Evolutionary conservation across 2,797 vertebrate genomes (phyloP).

Genomic region (Triplophysa yarkandensis): DNA sequence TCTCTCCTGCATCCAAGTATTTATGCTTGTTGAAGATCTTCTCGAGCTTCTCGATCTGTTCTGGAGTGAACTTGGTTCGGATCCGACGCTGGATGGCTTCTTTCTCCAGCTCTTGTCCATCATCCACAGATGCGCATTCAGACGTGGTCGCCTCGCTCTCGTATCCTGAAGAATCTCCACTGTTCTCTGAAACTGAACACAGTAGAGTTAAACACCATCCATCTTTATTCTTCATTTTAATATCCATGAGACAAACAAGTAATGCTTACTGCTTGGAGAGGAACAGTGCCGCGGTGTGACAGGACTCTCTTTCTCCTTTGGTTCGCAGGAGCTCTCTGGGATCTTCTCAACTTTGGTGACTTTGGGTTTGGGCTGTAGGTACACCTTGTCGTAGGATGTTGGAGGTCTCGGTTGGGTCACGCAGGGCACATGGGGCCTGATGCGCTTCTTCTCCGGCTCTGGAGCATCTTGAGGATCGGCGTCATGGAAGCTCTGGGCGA

Average conservation of each 20-base stretch:
- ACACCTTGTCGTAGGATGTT: constrained; percentile 58
- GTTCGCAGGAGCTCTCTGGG: constrained; percentile 14
- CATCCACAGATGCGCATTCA: constrained; percentile 64
- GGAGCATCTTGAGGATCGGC: neutral
- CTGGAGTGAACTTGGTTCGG: constrained; percentile 81
- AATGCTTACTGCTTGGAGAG: constrained; percentile 70
- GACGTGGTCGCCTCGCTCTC: constrained; percentile 73
- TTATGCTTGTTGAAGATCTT: constrained; percentile 82
- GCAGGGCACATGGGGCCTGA: constrained; percentile 76
- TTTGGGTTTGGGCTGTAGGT: constrained; percentile 68
- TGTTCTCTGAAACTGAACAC: constrained; percentile 68
- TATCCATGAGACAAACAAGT: neutral
- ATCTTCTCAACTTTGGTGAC: constrained; percentile 26
- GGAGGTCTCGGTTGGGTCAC: constrained; percentile 75
- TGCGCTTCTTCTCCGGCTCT: constrained; percentile 24
- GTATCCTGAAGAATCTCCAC: constrained; percentile 74
- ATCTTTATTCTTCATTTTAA: neutral
- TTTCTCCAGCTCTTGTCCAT: constrained; percentile 57
- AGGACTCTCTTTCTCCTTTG: constrained; percentile 37
- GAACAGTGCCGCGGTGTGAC: constrained; percentile 55
- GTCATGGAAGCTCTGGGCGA: constrained; percentile 71
- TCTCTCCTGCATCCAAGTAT: constrained; percentile 80
- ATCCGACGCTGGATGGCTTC: constrained; percentile 70
- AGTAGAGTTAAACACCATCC: neutral
- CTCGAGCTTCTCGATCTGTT: constrained; percentile 84